Conservation (phyloP, 2,888 invertebrate genomes). For the Chloromyia formosa region DNA sequence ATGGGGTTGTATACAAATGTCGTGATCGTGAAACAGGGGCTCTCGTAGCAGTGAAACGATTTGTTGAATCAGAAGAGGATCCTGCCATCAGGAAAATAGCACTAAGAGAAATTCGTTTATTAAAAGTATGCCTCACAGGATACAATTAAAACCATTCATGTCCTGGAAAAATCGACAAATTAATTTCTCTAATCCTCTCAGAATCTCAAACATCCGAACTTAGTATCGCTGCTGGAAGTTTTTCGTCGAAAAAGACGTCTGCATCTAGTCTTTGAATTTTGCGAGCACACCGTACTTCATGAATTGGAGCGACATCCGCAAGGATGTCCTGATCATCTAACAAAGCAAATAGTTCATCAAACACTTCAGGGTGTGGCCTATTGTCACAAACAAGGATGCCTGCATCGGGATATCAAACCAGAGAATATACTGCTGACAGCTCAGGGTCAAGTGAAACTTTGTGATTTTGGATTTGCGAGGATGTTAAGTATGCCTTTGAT, state of each 20-base stretch:
- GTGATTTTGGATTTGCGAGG: conserved; percentile 97
- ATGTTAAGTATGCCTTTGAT: conserved; percentile 76
- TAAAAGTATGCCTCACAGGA: conserved; percentile 74
- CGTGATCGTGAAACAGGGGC: conserved; percentile 93
- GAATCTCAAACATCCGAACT: conserved; percentile 97
- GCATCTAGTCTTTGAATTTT: conserved; percentile 98
- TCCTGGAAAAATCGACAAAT: not conserved
- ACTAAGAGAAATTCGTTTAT: conserved; percentile 89
- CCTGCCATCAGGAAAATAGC: conserved; percentile 96
- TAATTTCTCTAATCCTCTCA: conserved; percentile 62
- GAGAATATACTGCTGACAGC: conserved; percentile 96
- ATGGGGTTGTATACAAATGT: conserved; percentile 96
- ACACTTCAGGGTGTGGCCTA: conserved; percentile 94
- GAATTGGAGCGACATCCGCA: conserved; percentile 93
- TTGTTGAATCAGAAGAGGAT: conserved; percentile 96
- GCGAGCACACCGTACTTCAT: conserved; percentile 95
- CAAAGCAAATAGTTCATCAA: conserved; percentile 94
- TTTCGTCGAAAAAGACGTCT: conserved; percentile 94
- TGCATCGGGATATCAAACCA: conserved; percentile 97
- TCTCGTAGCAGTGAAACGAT: conserved; percentile 95
- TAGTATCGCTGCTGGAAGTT: conserved; percentile 97
- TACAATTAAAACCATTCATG: not conserved
- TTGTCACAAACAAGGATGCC: conserved; percentile 94
- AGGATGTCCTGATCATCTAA: conserved; percentile 91
- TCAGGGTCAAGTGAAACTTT: conserved; percentile 94